Evolutionary conservation across 2,888 invertebrate species (phyloP).

Genomic region (Brachylomia viminalis): DNA sequence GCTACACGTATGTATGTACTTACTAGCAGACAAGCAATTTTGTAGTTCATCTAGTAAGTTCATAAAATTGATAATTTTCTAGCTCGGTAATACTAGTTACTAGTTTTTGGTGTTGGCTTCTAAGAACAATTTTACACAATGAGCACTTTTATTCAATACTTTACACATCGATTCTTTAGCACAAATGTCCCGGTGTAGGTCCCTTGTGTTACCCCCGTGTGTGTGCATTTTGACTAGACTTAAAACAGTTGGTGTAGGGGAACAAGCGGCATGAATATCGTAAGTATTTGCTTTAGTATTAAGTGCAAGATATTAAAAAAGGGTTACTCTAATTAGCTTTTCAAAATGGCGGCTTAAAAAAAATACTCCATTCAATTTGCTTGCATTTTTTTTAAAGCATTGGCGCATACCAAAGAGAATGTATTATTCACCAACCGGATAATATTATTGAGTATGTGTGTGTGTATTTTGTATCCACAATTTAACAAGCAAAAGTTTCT

Average conservation of each 20-base stretch:
- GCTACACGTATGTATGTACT: background rate
- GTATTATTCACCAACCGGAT: background rate
- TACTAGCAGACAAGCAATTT: background rate
- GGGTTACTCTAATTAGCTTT: conserved; percentile 58
- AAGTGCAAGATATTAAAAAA: conserved; percentile 47
- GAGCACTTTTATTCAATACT: conserved; percentile 5
- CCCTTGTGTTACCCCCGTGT: conserved; percentile 81
- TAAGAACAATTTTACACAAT: background rate
- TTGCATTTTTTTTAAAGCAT: background rate
- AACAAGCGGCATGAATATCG: conserved; percentile 78
- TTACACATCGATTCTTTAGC: conserved; percentile 76
- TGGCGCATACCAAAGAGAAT: too few species aligned
- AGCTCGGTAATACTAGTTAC: background rate
- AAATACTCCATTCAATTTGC: background rate
- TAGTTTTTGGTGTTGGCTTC: background rate
- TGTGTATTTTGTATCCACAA: conserved; percentile 3
- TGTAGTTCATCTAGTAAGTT: background rate
- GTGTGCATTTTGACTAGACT: conserved; percentile 77
- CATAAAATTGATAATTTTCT: background rate
- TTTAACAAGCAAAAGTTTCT: background rate
- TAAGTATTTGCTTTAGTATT: conserved; percentile 69
- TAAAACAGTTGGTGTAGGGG: conserved; percentile 88
- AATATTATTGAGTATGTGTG: background rate
- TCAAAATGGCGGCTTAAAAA: conserved; percentile 1
- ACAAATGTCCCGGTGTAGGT: conserved; percentile 82